Base-by-base conservation (phyloP, 2,888 invertebrate genomes). In the Blastobasis adustella region DNA sequence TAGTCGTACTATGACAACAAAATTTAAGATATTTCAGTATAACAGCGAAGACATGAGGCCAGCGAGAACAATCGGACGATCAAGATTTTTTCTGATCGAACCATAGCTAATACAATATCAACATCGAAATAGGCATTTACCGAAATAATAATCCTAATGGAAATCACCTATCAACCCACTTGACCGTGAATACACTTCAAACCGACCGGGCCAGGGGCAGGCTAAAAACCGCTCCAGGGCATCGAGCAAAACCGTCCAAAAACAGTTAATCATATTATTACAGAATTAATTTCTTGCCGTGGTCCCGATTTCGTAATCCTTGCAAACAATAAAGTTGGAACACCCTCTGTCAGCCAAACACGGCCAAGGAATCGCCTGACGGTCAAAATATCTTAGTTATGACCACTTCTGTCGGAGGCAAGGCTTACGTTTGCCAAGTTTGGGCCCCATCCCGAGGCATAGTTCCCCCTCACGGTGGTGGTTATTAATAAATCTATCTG, bases 331-430 rank as follows among this genome's bases (percentile, higher is more conserved):
- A 76, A 23, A 69, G 66, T 69, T 55, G 45, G 62, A 73, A 71
- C 87, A 85, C 60, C 81, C 84, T 79, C 70, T 86, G 69, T 71
- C 66, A 55, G 58, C 68, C 67, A 69, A 70, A 71, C 71, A 73
- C 66, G 70, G 75, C 82, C 82, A 87, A 52, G 55, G 44, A 55
- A 86, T 86, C 80, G 83, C 84, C 78, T 80, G 85, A 82, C 85
- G 83, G 84, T 85, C 88, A 86, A 88, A 87, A 87, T 85, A 87
- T 88, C 87, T 87, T 87, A 85, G 87, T 84, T 88, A 87, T 87
- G 87, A 83, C 87, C 84, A 81, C 77, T 83, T 74, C 85, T 88
- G 88, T 87, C 88, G 86, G 69, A 82, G 69, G 71, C 87, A 87
- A 69, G 76, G 82, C 83, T 82, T 82, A 85, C 82, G 82, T 79